Evolutionary conservation across 2,888 invertebrate genomes (phyloP).

Genomic region (Eupithecia abbreviata): DNA sequence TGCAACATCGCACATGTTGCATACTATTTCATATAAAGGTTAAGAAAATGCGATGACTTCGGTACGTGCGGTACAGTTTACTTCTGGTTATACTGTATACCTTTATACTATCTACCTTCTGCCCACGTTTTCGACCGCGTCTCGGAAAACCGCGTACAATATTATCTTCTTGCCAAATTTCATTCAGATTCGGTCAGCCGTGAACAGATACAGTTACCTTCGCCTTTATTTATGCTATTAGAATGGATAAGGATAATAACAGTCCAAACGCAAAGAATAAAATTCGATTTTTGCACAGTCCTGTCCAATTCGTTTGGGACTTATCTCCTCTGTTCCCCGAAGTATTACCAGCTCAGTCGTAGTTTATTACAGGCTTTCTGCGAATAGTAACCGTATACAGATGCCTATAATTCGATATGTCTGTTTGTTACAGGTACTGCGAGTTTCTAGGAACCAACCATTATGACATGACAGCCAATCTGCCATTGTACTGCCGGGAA

Average conservation of each 20-base stretch:
- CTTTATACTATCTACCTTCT: background rate
- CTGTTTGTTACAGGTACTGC: conserved; percentile 41
- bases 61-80: too few relatives aligned
- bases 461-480: background rate
- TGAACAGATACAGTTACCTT: background rate
- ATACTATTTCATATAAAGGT: background rate
- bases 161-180: background rate
- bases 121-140: background rate
- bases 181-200: background rate
- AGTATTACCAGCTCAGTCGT: conserved; percentile 20
- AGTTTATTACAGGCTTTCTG: conserved; percentile 26
- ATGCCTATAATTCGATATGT: conserved; percentile 28
- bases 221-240: background rate
- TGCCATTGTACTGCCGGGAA: background rate
- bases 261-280: conserved; percentile 1
- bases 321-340: conserved; percentile 21
- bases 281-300: conserved; percentile 1
- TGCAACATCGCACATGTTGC: too few relatives aligned
- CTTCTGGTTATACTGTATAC: too few relatives aligned
- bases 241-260: background rate
- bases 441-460: conserved; percentile 17
- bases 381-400: conserved; percentile 13
- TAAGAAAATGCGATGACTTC: too few relatives aligned
- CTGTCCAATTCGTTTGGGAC: conserved; percentile 5
- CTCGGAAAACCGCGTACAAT: background rate